Percentiles rank a stretch among this genome's conserved stretches.
Conservation (phyloP, 2,888 invertebrate species). For the Scrobipalpa atriplicella region DNA sequence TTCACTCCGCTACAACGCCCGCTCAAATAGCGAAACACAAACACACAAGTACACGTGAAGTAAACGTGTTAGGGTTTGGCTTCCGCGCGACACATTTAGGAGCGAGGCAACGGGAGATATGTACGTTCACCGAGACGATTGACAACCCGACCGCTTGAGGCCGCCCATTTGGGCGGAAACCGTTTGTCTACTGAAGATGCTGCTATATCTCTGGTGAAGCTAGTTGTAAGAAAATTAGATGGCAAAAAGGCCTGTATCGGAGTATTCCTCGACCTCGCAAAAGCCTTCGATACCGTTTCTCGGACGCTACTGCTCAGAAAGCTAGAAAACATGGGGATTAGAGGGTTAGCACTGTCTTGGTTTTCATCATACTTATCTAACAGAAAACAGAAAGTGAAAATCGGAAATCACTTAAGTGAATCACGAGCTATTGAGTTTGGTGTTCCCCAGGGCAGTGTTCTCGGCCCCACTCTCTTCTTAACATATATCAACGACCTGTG, state of each 20-base stretch:
- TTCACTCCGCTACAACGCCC: too few species aligned
- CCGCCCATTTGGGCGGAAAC: too few species aligned
- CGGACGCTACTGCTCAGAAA: not conserved
- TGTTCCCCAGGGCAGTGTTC: constrained; percentile 15
- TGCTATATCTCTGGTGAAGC: not conserved
- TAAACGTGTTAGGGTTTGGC: too few species aligned
- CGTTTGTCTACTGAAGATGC: constrained; percentile 13
- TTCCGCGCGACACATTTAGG: too few species aligned
- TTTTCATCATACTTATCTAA: not conserved
- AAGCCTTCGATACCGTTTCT: constrained; percentile 12
- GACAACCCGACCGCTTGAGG: too few species aligned
- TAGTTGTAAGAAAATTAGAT: not conserved
- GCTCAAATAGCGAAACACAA: too few species aligned
- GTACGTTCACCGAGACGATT: too few species aligned
- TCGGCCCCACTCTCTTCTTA: constrained; percentile 19
- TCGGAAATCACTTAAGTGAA: not conserved
- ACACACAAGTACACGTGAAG: too few species aligned
- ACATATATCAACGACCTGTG: constrained; percentile 5
- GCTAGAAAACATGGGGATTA: not conserved
- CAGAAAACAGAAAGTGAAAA: constrained; percentile 5
- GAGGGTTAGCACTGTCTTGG: not conserved
- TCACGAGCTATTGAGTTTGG: not conserved
- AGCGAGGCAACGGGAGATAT: too few species aligned
- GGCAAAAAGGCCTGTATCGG: not conserved
- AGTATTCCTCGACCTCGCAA: not conserved